Percentiles rank a stretch among this genome's conserved stretches.
These are phyloP conservation scores for Ephestia elutella DNA, from an alignment of 1,140 invertebrate genomes.

Conservation along the genomic window DNA sequence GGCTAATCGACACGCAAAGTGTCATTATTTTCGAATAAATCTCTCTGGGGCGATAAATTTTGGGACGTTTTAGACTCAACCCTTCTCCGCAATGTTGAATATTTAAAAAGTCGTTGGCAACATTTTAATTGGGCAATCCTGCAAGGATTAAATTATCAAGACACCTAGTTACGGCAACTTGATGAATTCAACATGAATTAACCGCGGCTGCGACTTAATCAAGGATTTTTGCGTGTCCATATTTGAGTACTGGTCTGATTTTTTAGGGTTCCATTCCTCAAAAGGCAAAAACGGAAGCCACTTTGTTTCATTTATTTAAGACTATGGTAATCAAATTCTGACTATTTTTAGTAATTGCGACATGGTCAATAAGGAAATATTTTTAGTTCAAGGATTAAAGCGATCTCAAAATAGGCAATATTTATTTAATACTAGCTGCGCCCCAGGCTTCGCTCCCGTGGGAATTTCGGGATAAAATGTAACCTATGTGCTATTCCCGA, in stretches of 20 bases:
- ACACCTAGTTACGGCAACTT: conserved; percentile 71
- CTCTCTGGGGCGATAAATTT: conserved; percentile 58
- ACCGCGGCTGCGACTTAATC: conserved; percentile 35
- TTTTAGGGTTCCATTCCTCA: no score
- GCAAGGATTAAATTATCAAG: conserved; percentile 73
- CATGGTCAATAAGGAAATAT: no score
- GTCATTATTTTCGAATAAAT: conserved; percentile 63
- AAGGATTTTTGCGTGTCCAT: conserved; percentile 17
- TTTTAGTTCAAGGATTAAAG: no score
- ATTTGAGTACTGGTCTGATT: conserved; percentile 9
- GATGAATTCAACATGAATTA: conserved; percentile 70
- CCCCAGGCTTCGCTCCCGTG: no score
- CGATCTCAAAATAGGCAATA: no score
- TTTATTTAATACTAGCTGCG: no score
- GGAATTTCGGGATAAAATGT: no score
- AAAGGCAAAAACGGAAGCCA: no score
- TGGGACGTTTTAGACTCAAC: conserved; percentile 61
- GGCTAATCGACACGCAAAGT: conserved; percentile 66
- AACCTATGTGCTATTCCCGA: no score
- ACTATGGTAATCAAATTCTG: no score
- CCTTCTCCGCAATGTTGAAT: conserved; percentile 56
- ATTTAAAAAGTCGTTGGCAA: conserved; percentile 73
- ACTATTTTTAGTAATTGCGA: no score
- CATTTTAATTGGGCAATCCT: conserved; percentile 71
- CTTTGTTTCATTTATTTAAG: no score